These are phyloP conservation scores for Paramormyrops kingsleyae DNA, from an alignment of 2,113 vertebrate genomes.

Conservation along the genomic window DNA sequence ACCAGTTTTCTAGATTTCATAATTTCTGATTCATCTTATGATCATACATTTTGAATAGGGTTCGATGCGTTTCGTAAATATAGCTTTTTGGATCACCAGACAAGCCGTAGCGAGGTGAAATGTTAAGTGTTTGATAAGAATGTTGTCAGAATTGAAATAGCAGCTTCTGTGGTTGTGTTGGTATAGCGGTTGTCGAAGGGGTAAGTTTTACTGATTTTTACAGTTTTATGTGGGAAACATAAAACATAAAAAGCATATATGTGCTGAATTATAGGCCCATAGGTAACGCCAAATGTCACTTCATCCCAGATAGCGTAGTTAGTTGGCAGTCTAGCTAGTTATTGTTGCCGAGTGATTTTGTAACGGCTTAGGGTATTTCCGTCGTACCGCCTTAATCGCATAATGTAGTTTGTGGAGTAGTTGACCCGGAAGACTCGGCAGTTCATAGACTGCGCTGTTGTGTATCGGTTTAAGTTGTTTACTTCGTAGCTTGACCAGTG, in stretches of 20 bases:
- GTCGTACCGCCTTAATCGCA: background rate
- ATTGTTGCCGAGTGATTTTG: background rate
- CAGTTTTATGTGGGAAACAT: background rate
- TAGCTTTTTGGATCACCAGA: background rate
- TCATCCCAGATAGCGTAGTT: background rate
- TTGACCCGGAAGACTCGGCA: background rate
- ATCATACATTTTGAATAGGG: background rate
- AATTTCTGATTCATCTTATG: background rate
- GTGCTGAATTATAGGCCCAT: background rate
- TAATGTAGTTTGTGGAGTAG: background rate
- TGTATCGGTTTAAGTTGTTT: background rate
- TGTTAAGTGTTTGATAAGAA: conserved; percentile 13
- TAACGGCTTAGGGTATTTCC: background rate
- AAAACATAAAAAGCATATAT: background rate
- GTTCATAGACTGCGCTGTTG: background rate
- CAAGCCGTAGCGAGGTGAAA: conserved; percentile 1
- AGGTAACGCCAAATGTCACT: background rate
- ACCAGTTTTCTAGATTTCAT: background rate
- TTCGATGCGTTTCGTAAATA: conserved; percentile 9
- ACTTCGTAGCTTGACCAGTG: background rate
- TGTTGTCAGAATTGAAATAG: background rate
- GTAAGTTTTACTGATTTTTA: background rate
- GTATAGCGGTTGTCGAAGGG: background rate
- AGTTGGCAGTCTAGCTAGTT: background rate
- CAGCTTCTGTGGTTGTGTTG: background rate